Evolutionary conservation across 2,888 invertebrate species (phyloP).

Genomic region (Ochropacha duplaris): DNA sequence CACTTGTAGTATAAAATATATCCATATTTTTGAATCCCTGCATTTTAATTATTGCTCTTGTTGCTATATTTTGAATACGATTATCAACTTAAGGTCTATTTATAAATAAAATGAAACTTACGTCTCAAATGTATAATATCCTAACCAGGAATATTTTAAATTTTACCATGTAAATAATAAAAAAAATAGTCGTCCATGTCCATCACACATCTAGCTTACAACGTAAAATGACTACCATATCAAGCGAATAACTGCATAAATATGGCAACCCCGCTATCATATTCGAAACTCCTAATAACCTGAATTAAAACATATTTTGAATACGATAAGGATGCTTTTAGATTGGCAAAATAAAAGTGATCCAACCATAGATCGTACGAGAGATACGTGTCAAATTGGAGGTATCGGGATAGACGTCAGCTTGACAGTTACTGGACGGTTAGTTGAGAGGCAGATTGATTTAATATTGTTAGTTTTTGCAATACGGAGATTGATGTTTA

Average conservation of each 20-base stretch:
- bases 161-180: too few relatives aligned
- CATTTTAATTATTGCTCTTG: too few relatives aligned
- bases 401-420: conserved; percentile 55
- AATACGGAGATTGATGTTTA: neutral
- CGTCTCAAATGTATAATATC: too few relatives aligned
- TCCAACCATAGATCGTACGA: conserved; percentile 54
- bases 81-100: too few relatives aligned
- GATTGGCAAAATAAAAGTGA: conserved; percentile 16
- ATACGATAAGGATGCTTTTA: conserved; percentile 30
- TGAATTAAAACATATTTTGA: conserved; percentile 21
- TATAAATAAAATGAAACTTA: too few relatives aligned
- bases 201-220: neutral
- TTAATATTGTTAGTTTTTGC: conserved; percentile 37
- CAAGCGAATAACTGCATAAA: neutral
- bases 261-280: neutral
- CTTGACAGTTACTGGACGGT: conserved; percentile 65
- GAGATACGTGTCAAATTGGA: conserved; percentile 72
- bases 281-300: conserved; percentile 26
- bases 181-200: too few relatives aligned
- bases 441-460: conserved; percentile 65
- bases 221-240: neutral
- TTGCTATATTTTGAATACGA: too few relatives aligned
- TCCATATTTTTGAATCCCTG: too few relatives aligned
- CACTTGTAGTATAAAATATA: too few relatives aligned
- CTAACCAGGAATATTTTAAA: too few relatives aligned